Evolutionary conservation across 2,888 invertebrate genomes (phyloP).

Genomic region (Protonemura montana): DNA sequence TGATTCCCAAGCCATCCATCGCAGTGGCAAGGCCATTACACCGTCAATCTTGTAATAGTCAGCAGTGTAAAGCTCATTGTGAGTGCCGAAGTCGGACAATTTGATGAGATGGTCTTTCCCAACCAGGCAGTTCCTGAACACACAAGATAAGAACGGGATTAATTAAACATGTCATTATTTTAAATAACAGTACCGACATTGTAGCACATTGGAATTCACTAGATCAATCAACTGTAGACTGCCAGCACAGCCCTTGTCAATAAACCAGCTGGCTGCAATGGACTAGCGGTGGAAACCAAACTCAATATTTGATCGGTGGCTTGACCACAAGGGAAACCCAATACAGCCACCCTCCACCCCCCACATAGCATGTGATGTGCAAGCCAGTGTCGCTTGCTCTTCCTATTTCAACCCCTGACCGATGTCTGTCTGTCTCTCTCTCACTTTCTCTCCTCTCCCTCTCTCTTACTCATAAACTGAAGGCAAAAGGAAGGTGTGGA

Average conservation of each 20-base stretch:
- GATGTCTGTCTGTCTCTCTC: background rate
- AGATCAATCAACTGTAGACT: background rate
- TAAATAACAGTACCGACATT: background rate
- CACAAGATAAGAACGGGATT: background rate
- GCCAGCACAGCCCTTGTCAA: background rate
- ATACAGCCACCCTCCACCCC: slow-evolving; percentile 26
- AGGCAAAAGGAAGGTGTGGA: background rate
- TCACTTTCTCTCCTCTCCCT: background rate
- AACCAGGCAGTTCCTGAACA: slow-evolving; percentile 80
- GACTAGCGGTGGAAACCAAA: slow-evolving; percentile 7
- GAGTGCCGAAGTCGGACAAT: slow-evolving; percentile 85
- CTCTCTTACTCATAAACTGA: background rate
- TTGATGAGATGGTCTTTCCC: slow-evolving; percentile 84
- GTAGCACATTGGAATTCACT: background rate
- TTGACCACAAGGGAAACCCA: background rate
- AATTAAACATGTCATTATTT: background rate
- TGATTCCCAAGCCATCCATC: slow-evolving; percentile 93
- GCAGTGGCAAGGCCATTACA: slow-evolving; percentile 78
- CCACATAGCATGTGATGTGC: background rate
- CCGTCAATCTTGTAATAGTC: slow-evolving; percentile 88
- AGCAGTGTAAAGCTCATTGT: slow-evolving; percentile 77
- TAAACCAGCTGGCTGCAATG: background rate
- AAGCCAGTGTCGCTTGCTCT: background rate
- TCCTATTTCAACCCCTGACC: background rate
- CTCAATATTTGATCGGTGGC: slow-evolving; percentile 48